Evolutionary conservation across 1,140 invertebrate genomes (phyloP).

Genomic region (Trichomalopsis sarcophagae): DNA sequence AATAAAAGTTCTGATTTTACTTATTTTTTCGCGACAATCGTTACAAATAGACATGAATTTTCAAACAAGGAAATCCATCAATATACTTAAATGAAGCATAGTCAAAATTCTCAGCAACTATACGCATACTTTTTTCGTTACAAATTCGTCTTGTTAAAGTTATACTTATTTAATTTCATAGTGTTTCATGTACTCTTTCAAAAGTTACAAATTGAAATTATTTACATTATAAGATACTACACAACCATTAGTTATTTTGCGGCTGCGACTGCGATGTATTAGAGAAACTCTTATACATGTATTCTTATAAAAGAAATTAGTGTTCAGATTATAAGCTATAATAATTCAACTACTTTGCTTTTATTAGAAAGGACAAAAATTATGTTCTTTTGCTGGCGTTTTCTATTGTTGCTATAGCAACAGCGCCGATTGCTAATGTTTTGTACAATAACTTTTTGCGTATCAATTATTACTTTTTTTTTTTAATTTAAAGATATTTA

Average conservation of each 20-base stretch:
- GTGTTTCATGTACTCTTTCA: slow-evolving; percentile 3
- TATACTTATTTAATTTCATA: not conserved
- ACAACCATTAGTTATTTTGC: not conserved
- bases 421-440: not conserved
- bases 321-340: not conserved
- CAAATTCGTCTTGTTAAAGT: not conserved
- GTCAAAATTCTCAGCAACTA: not conserved
- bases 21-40: slow-evolving; percentile 19
- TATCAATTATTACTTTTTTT: not conserved
- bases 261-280: not conserved
- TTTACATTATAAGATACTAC: slow-evolving; percentile 30
- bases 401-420: slow-evolving; percentile 24
- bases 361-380: slow-evolving; percentile 7
- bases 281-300: not conserved
- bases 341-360: slow-evolving; percentile 17
- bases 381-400: not conserved
- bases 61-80: not conserved
- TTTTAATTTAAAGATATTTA: not conserved
- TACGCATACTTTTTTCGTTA: slow-evolving; percentile 4
- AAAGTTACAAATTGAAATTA: slow-evolving; percentile 15
- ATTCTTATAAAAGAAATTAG: slow-evolving; percentile 34
- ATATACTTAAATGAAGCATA: slow-evolving; percentile 7
- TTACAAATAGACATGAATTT: slow-evolving; percentile 5
- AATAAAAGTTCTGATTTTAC: not conserved
- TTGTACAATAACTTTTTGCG: not conserved